Conservation (phyloP, 2,888 invertebrate genomes). For the Andrena dorsata region DNA sequence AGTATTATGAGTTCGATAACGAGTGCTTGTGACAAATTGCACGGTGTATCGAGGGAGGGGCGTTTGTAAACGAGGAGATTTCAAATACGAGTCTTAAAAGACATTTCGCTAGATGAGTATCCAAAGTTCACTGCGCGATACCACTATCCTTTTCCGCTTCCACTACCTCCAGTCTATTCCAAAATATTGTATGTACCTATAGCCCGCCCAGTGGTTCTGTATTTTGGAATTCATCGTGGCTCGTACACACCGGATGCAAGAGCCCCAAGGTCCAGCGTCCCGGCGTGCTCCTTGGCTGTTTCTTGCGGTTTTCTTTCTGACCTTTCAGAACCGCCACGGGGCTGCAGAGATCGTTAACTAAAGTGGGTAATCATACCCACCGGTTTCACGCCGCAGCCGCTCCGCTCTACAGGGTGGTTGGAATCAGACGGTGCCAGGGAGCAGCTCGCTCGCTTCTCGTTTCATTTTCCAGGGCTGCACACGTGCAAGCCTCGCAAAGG, state of each 20-base stretch:
- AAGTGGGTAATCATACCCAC: slow-evolving; percentile 83
- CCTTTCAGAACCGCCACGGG: slow-evolving; percentile 73
- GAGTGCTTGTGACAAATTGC: not conserved
- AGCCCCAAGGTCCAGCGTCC: slow-evolving; percentile 33
- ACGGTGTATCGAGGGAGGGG: too few species aligned
- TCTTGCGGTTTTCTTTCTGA: slow-evolving; percentile 79
- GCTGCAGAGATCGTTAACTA: slow-evolving; percentile 80
- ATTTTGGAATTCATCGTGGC: slow-evolving; percentile 25
- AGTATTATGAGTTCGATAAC: not conserved
- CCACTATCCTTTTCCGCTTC: not conserved
- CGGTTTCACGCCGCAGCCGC: slow-evolving; percentile 79
- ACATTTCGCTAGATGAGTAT: too few species aligned
- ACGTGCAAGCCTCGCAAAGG: slow-evolving; percentile 19
- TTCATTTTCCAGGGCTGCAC: slow-evolving; percentile 21
- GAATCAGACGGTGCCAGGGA: slow-evolving; percentile 52
- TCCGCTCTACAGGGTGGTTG: slow-evolving; percentile 66
- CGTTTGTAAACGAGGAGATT: too few species aligned
- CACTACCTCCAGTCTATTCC: too few species aligned
- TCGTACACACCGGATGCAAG: slow-evolving; percentile 33
- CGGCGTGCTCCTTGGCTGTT: slow-evolving; percentile 68
- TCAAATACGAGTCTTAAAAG: too few species aligned
- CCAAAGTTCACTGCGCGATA: too few species aligned
- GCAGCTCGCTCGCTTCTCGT: not conserved
- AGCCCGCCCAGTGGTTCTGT: not conserved
- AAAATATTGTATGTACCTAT: not conserved